Evolutionary conservation across 2,888 invertebrate species (phyloP).

Genomic region (Erebia palarica): DNA sequence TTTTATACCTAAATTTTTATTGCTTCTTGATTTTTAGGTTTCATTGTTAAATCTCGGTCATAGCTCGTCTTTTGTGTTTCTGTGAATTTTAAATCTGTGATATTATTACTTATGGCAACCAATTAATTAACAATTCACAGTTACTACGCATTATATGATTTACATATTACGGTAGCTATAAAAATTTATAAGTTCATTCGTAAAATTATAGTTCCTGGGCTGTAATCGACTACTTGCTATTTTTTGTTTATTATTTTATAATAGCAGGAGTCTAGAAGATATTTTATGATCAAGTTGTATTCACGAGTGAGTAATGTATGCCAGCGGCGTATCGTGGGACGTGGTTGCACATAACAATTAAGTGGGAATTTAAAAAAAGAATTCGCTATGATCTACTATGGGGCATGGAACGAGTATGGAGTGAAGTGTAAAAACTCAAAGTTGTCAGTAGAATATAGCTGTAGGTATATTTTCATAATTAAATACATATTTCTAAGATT

Average conservation of each 20-base stretch:
- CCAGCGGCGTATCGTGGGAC: conserved; percentile 29
- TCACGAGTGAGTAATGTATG: conserved; percentile 24
- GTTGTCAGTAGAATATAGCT: not conserved
- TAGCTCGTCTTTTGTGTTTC: no score
- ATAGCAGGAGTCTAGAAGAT: conserved; percentile 15
- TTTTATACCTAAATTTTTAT: no score
- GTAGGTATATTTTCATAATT: no score
- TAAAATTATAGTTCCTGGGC: not conserved
- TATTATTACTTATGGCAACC: no score
- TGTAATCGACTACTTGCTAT: conserved; percentile 8
- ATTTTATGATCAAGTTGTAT: conserved; percentile 18
- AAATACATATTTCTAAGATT: no score
- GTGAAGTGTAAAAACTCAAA: conserved; percentile 12
- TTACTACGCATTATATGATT: not conserved
- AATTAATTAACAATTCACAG: no score
- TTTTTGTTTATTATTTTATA: conserved; percentile 23
- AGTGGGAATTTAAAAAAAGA: conserved; percentile 25
- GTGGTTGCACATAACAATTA: conserved; percentile 27
- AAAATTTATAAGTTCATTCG: not conserved
- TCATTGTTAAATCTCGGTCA: no score
- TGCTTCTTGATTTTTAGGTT: no score
- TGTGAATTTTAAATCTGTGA: no score
- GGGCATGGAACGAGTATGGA: not conserved
- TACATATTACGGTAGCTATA: not conserved
- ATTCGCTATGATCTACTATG: conserved; percentile 5